Base-by-base conservation (phyloP, 2,113 vertebrate species). In the Ctenodactylus gundi region DNA sequence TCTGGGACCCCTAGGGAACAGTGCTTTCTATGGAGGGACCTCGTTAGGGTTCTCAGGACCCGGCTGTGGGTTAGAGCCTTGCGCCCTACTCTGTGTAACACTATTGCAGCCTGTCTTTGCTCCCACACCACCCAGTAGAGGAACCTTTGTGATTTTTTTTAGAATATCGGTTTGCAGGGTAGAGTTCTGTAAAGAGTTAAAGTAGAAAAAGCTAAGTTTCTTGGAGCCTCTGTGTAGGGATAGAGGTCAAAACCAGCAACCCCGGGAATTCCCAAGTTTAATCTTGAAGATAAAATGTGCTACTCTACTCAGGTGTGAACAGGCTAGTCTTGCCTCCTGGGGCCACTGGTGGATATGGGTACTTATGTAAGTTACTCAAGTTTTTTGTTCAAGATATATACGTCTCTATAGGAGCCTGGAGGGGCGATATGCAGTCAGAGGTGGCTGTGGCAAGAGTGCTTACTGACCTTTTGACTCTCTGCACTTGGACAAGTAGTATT, bases 91-190 rank as follows among this genome's bases (percentile, higher is more conserved):
- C 68, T 49, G 62, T 64, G 44, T 49, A 57, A 72, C 46, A 65
- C 6, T 65, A 9, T 76, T 83, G n/a, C 55, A 94, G 12, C 62
- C 15, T 51, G 58, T 34, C 34, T 27, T 58, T 80, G 88, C 62
- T 86, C 29, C 29, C 41, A 76, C 58, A 51, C n/a, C 15, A 18
- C 75, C 84, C 41, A 49, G 60, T 68, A 82, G 53, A 83, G 83
- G 57, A 85, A 80, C 84, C 34, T 44, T 90, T 92, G 65, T 72
- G 67, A 6, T 80, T 93, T 95, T 93, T 95, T 93, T 89, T 72
- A 87, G 65, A 18, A 77, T 93, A 27, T 51, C 46, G 55, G 70
- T 51, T 14, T 82, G 36, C 85, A 53, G 80, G 39, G 53, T 80
- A 44, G 62, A 82, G 77, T 51, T 73, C 53, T 39, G 81, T 36